A percentile compares a stretch with the other conserved stretches of the same genome.
Evolutionary conservation across 2,888 invertebrate species (phyloP).

Genomic region (Nephrotoma appendiculata): DNA sequence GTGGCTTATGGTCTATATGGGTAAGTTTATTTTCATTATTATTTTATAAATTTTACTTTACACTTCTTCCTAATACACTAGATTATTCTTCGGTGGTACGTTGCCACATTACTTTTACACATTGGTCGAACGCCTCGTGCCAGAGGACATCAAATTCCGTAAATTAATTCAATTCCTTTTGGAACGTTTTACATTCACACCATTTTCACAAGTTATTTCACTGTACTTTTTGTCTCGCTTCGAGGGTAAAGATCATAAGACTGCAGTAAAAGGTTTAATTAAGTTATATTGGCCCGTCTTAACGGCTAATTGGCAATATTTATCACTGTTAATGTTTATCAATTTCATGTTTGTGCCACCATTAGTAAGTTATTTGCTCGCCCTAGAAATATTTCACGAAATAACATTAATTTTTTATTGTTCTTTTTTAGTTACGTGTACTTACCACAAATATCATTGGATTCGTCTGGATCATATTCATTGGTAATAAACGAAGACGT

Average conservation of each 20-base stretch:
- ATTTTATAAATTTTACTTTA: background rate
- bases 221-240: conserved; percentile 59
- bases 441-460: conserved; percentile 59
- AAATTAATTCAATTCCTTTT: conserved; percentile 45
- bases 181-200: conserved; percentile 57
- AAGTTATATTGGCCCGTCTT: conserved; percentile 51
- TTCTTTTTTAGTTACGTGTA: conserved; percentile 51
- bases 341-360: conserved; percentile 64
- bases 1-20: conserved; percentile 63
- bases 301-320: conserved; percentile 60
- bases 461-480: conserved; percentile 62
- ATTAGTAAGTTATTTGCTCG: conserved; percentile 44
- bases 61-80: conserved; percentile 19
- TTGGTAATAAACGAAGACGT: conserved; percentile 52
- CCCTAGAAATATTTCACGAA: background rate
- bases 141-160: conserved; percentile 40
- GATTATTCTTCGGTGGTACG: conserved; percentile 64
- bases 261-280: conserved; percentile 45
- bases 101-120: conserved; percentile 66
- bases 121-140: conserved; percentile 43
- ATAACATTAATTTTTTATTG: background rate
- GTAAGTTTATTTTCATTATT: conserved; percentile 31
- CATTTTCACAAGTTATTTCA: conserved; percentile 55
- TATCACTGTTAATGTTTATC: conserved; percentile 57
- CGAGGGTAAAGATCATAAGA: conserved; percentile 57